A percentile compares a stretch with the other conserved stretches of the same genome.
These are phyloP conservation scores for Crioceris asparagi DNA, from an alignment of 2,888 invertebrate species.

Conservation along the genomic window DNA sequence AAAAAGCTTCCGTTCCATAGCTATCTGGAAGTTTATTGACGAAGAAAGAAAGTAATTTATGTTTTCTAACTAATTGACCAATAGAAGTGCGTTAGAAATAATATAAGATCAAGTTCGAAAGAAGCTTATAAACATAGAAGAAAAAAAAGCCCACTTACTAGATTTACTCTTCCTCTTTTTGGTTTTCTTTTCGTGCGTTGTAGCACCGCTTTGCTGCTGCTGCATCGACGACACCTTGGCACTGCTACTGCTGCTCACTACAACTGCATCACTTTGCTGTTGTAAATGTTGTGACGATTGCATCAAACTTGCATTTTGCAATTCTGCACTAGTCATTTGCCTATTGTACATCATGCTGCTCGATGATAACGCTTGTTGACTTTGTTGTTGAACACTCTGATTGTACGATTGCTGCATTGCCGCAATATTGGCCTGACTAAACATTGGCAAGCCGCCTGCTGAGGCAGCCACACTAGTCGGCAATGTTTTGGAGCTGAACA, in stretches of 20 bases:
- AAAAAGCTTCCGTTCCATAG: too few relatives aligned
- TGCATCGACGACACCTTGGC: constrained; percentile 15
- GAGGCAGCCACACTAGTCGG: constrained; percentile 31
- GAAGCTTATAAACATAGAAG: too few relatives aligned
- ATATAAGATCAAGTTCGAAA: too few relatives aligned
- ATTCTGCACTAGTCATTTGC: constrained; percentile 28
- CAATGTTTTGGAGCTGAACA: too few relatives aligned
- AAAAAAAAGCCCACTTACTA: too few relatives aligned
- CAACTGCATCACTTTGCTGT: too few relatives aligned
- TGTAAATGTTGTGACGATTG: constrained; percentile 10
- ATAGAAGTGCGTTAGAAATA: too few relatives aligned
- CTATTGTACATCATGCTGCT: constrained; percentile 29
- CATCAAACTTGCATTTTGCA: constrained; percentile 24
- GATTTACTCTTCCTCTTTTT: constrained; percentile 27
- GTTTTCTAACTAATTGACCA: too few relatives aligned
- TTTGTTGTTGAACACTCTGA: constrained; percentile 27
- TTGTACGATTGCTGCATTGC: constrained; percentile 29
- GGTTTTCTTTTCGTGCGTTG: constrained; percentile 28
- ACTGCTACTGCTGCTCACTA: constrained; percentile 4
- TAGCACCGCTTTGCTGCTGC: constrained; percentile 14
- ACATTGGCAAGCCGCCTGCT: constrained; percentile 31
- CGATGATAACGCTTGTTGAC: constrained; percentile 9
- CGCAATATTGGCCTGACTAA: constrained; percentile 31
- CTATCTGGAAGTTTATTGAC: too few relatives aligned
- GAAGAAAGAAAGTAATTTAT: too few relatives aligned